These are phyloP conservation scores for Muscicapa adusta DNA, from an alignment of 2,113 vertebrate genomes.

Conservation along the genomic window DNA sequence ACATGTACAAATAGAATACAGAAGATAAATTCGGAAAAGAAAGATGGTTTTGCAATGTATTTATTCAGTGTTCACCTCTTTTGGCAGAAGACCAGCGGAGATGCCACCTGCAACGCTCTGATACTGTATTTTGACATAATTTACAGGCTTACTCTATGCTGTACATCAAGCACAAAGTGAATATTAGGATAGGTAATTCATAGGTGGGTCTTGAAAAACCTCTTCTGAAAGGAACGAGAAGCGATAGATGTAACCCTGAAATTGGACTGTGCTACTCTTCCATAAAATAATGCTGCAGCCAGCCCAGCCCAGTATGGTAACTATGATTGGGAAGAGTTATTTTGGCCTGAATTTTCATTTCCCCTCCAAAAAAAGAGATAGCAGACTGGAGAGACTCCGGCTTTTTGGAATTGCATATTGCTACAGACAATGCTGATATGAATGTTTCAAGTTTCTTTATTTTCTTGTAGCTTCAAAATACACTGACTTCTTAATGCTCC, in stretches of 20 bases:
- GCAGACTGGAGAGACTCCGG: not conserved
- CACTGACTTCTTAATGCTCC: not conserved
- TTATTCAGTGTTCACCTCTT: not conserved
- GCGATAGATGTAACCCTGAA: fast-evolving
- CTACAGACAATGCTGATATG: fast-evolving
- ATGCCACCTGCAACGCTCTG: not conserved
- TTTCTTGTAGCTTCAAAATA: not conserved
- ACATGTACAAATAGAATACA: fast-evolving
- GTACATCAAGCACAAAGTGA: too few species aligned
- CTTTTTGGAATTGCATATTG: not conserved
- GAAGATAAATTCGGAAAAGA: not conserved
- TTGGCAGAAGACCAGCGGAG: not conserved
- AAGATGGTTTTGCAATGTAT: fast-evolving
- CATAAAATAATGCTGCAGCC: not conserved
- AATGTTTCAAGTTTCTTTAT: not conserved
- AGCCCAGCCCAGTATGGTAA: not conserved
- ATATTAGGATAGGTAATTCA: not conserved
- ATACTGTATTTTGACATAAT: not conserved
- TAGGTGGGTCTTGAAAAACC: not conserved
- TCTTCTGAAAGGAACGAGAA: not conserved
- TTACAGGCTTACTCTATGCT: not conserved
- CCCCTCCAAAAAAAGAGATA: not conserved
- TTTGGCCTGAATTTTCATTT: not conserved
- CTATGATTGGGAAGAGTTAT: not conserved
- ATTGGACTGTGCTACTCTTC: not conserved